Evolutionary conservation across 2,888 invertebrate genomes (phyloP), one percentile per base, ranked within the genome.

Genomic region (Microplitis manilae): DNA sequence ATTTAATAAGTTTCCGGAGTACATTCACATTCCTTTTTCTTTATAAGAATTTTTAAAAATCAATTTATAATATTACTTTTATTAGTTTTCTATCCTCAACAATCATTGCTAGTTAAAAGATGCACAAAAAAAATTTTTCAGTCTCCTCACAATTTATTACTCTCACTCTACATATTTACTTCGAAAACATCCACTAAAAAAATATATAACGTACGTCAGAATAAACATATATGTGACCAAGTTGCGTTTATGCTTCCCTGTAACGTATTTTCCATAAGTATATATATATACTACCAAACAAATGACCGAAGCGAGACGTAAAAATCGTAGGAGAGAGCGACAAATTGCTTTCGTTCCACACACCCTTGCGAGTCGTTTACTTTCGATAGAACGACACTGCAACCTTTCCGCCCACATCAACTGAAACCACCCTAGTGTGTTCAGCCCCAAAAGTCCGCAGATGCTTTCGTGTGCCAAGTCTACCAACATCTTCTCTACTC

Each of bases 351-450:
- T 20, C 61, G 70, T 77, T 41, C 59, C 74, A 72, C 67, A 50
- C 50, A 73, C 78, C 77, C 78, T 75, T 67, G 75, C 50, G 62
- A 74, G 64, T 69, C 78, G 75, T 78, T 81, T 77, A 81, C 77
- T 77, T 73, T 70, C 77, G 77, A 70, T 77, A 62, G 74, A 73
- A 74, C 70, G 74, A 74, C 74, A 62, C 65, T 76, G 72, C 75
- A 68, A 79, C 75, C 73, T 77, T 73, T 64, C 73, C 68, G 77
- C 77, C 77, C 64, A 73, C 73, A 73, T 76, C 76, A 72, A 64
- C 75, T 30, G 64, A 69, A 17, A 15, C 15, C 30, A 67, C 30
- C 39, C 61, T 5, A n/a, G 17, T 64, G 40, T 73, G 17, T 73
- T 9, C 30, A 50, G 9, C 50, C 50, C 50, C 50, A 50, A 13